Conservation (phyloP, 2,797 vertebrate genomes). For the Chiloscyllium punctatum region DNA sequence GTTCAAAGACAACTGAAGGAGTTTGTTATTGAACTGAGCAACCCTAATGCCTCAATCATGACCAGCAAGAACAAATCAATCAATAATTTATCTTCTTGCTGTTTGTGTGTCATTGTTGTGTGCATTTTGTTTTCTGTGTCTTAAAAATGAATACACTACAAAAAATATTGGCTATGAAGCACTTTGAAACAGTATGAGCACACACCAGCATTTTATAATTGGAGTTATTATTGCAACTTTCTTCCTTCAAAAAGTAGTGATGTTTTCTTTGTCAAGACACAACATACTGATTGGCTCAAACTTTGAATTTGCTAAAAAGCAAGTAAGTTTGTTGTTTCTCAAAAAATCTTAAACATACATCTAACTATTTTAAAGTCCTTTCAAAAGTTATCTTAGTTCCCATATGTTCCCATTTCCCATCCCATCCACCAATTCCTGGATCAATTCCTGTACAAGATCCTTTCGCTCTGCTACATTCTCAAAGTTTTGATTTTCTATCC, state of each 20-base stretch:
- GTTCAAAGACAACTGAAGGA: background rate
- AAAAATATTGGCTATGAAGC: background rate
- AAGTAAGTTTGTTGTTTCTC: background rate
- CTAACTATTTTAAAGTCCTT: background rate
- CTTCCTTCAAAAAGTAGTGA: background rate
- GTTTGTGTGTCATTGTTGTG: background rate
- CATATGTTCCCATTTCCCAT: background rate
- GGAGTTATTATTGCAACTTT: background rate
- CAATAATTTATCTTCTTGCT: background rate
- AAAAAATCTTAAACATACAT: background rate
- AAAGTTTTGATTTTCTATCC: background rate
- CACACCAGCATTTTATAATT: background rate
- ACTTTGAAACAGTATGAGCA: background rate
- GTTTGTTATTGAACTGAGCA: background rate
- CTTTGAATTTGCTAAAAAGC: background rate
- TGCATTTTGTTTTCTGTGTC: background rate
- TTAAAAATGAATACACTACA: background rate
- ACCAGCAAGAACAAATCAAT: background rate
- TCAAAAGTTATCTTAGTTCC: background rate
- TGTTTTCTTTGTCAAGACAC: background rate
- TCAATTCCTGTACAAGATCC: background rate
- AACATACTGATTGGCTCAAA: background rate
- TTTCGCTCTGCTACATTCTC: background rate
- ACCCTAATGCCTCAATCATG: background rate
- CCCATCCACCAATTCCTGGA: background rate